phyloP scores from a whole-genome alignment of 1,140 invertebrate genomes.

The Babylonia areolata region DNA sequence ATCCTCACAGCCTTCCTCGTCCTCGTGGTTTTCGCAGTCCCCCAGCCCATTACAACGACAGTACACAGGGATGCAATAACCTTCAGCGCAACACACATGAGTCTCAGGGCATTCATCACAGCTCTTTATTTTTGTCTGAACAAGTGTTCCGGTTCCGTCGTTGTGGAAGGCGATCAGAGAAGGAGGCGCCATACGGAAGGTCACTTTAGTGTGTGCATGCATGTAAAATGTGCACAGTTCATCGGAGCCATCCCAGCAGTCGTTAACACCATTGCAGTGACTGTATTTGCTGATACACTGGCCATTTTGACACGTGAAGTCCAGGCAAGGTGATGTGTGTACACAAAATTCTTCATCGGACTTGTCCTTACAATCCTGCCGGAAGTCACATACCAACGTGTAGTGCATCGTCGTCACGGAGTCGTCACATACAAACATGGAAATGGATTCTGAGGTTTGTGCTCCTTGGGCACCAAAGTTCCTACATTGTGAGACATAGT shows the following conservation, averaged over 20 bases:
- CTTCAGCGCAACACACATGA: neutral
- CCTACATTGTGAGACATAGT: neutral
- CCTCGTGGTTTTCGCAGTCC: slow-evolving; percentile 23
- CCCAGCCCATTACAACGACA: slow-evolving; percentile 25
- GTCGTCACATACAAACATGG: neutral
- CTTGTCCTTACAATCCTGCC: neutral
- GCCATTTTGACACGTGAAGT: neutral
- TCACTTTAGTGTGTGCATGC: neutral
- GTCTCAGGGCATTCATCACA: slow-evolving; percentile 8
- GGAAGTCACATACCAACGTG: slow-evolving; percentile 8
- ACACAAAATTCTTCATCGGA: neutral
- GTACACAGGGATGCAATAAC: slow-evolving; percentile 10
- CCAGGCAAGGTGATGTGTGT: neutral
- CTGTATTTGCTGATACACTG: neutral
- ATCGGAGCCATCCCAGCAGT: slow-evolving; percentile 3
- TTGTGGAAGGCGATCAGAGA: neutral
- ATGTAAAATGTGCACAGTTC: neutral
- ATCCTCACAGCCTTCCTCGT: neutral
- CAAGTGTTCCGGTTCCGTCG: neutral
- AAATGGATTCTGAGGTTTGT: neutral
- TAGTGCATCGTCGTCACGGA: neutral
- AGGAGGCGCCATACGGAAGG: neutral
- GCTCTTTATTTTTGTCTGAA: neutral
- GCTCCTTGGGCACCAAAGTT: neutral
- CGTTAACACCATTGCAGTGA: neutral